Conservation (phyloP, 2,113 vertebrate genomes). For the Mungos mungo region DNA sequence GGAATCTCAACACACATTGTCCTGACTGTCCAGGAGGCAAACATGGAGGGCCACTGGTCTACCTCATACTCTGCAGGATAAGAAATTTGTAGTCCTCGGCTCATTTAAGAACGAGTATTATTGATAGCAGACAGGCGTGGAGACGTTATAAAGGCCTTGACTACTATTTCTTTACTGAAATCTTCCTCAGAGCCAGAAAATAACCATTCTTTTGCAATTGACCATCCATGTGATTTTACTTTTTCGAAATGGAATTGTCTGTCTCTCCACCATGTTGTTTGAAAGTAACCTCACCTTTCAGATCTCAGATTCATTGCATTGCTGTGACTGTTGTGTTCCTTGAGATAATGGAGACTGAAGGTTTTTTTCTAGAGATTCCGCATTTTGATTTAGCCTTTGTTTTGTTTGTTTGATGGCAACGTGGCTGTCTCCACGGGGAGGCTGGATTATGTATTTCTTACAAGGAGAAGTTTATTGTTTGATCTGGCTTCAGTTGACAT, state of each 20-base stretch:
- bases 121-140: neutral
- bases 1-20: rapidly evolving
- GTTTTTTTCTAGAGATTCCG: neutral
- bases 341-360: neutral
- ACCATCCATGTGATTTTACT: neutral
- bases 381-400: neutral
- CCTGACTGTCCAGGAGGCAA: neutral
- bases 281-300: neutral
- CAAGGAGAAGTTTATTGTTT: neutral
- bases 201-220: neutral
- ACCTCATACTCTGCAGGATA: neutral
- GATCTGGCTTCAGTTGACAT: neutral
- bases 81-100: neutral
- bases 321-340: neutral
- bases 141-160: neutral
- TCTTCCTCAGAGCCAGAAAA: neutral
- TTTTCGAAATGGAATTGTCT: neutral
- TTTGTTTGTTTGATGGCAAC: neutral
- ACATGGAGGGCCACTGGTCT: rapidly evolving
- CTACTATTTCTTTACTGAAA: neutral
- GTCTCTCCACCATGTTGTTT: neutral
- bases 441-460: neutral
- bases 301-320: neutral
- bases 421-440: neutral
- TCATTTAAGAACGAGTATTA: neutral